These are phyloP conservation scores for Dendroctonus valens DNA, from an alignment of 1,140 invertebrate species.

Conservation along the genomic window DNA sequence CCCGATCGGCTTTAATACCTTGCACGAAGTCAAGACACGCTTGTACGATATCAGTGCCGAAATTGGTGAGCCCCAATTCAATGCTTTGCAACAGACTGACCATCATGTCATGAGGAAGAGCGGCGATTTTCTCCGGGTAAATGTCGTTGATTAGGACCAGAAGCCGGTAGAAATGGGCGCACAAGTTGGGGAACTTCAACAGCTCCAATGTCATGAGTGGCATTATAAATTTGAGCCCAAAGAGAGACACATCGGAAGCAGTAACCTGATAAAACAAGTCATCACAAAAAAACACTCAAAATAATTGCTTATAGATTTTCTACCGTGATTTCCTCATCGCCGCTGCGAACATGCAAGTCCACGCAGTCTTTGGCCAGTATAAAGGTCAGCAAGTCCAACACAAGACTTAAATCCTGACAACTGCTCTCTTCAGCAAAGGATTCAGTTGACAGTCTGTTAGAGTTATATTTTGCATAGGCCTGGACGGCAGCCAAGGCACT, in stretches of 20 bases:
- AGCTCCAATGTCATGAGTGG: slow-evolving; percentile 75
- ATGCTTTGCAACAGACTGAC: slow-evolving; percentile 63
- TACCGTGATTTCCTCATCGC: slow-evolving; percentile 43
- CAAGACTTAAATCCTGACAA: slow-evolving; percentile 67
- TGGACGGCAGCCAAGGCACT: slow-evolving; percentile 63
- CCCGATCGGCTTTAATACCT: slow-evolving; percentile 15
- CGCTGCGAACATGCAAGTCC: slow-evolving; percentile 54
- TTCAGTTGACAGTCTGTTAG: slow-evolving; percentile 54
- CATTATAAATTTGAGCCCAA: slow-evolving; percentile 71
- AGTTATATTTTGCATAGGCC: slow-evolving; percentile 70
- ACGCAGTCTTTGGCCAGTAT: slow-evolving; percentile 71
- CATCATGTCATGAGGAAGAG: slow-evolving; percentile 59
- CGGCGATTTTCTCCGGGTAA: slow-evolving; percentile 61
- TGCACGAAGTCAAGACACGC: slow-evolving; percentile 69
- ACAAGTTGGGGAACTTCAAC: slow-evolving; percentile 68
- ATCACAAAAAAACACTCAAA: slow-evolving; percentile 8
- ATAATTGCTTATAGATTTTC: background rate
- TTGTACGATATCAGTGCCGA: slow-evolving; percentile 62
- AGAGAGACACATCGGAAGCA: slow-evolving; percentile 66
- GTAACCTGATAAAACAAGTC: slow-evolving; percentile 45
- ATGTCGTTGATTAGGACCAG: slow-evolving; percentile 67
- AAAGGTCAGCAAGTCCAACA: slow-evolving; percentile 71
- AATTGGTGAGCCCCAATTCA: slow-evolving; percentile 66
- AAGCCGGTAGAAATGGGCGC: slow-evolving; percentile 62
- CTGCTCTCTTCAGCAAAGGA: slow-evolving; percentile 65